These are phyloP conservation scores for Drosophila limbata DNA, from an alignment of 2,888 invertebrate species.

Conservation along the genomic window DNA sequence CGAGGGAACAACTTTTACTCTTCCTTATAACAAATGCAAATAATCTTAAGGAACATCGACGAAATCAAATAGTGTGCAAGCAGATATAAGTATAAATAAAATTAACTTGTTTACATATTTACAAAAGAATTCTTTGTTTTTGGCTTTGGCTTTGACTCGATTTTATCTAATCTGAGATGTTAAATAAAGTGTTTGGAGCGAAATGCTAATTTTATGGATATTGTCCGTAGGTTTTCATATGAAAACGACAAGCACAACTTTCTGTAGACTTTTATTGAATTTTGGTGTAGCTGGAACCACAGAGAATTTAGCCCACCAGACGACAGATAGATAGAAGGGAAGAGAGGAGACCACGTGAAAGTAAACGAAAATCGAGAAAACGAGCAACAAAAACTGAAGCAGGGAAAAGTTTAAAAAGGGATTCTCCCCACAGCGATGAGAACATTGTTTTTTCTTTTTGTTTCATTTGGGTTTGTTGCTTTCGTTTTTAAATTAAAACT, in stretches of 20 bases:
- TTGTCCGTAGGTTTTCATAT: slow-evolving; percentile 56
- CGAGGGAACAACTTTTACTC: not conserved
- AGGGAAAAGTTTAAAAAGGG: slow-evolving; percentile 65
- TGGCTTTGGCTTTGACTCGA: slow-evolving; percentile 28
- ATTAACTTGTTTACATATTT: slow-evolving; percentile 55
- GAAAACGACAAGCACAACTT: slow-evolving; percentile 53
- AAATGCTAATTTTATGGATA: slow-evolving; percentile 69
- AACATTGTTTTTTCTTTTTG: slow-evolving; percentile 30
- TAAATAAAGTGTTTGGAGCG: slow-evolving; percentile 60
- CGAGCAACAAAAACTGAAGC: slow-evolving; percentile 43
- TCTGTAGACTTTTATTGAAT: slow-evolving; percentile 65
- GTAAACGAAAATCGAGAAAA: slow-evolving; percentile 41
- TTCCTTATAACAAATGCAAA: slow-evolving; percentile 21
- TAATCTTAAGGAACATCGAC: slow-evolving; percentile 32
- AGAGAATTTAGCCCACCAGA: not conserved
- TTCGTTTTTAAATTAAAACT: slow-evolving; percentile 71
- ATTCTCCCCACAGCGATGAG: slow-evolving; percentile 52
- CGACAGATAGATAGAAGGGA: too few species aligned
- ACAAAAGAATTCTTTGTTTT: slow-evolving; percentile 26
- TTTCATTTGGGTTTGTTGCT: slow-evolving; percentile 47
- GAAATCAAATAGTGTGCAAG: slow-evolving; percentile 51
- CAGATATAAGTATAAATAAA: slow-evolving; percentile 48
- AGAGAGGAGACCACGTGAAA: slow-evolving; percentile 22
- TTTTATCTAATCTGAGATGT: slow-evolving; percentile 70
- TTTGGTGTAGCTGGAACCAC: slow-evolving; percentile 41